Percentiles rank a stretch among this genome's conserved stretches.
Conservation (phyloP, 2,113 vertebrate species). For the Thamnophis sirtalis region DNA sequence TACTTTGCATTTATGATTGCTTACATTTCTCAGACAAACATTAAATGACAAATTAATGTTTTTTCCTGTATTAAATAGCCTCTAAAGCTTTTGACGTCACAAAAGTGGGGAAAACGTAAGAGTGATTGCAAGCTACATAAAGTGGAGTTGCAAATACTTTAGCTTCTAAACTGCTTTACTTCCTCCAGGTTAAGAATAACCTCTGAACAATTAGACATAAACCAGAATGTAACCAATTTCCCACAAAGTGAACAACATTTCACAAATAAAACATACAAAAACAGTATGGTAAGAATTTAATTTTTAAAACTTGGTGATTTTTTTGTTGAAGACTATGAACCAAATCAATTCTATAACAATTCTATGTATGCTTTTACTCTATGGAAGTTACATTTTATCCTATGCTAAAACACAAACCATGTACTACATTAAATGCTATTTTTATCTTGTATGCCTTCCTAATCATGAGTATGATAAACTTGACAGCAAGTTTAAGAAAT, state of each 20-base stretch:
- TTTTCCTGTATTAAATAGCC: not conserved
- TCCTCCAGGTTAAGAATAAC: not conserved
- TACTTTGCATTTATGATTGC: not conserved
- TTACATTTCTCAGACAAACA: not conserved
- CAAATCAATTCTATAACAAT: not conserved
- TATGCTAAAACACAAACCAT: not conserved
- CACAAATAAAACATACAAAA: not conserved
- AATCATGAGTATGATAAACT: not conserved
- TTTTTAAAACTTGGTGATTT: not conserved
- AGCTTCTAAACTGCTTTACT: not conserved
- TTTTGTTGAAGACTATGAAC: not conserved
- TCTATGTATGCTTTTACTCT: not conserved
- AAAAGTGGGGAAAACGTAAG: not conserved
- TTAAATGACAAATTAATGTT: not conserved
- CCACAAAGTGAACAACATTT: not conserved
- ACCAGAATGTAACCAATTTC: not conserved
- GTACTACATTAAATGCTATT: conserved; percentile 5
- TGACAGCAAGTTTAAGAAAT: not conserved
- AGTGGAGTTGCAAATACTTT: not conserved
- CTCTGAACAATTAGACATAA: not conserved
- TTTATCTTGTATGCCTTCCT: not conserved
- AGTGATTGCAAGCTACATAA: not conserved
- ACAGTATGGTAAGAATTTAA: not conserved
- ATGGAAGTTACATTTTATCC: not conserved
- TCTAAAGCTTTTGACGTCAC: not conserved